Base-by-base conservation (phyloP, 2,888 invertebrate species). In the Oxystoma pomonae region DNA sequence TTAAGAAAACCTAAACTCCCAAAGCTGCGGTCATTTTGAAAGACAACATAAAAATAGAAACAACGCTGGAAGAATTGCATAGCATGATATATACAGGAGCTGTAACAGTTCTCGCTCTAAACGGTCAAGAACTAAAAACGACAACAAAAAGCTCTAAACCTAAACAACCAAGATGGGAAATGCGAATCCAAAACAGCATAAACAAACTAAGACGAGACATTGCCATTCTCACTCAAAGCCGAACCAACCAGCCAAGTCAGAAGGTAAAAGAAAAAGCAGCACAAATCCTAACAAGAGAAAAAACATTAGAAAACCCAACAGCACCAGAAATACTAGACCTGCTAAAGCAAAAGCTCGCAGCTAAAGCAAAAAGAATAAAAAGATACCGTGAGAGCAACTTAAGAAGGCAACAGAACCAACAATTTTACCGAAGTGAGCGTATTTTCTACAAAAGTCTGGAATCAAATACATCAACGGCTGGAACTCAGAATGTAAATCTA, bases 101-200 rank as follows among this genome's bases (percentile, higher is more conserved):
- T 5, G 19, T 7, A 5, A 20, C 57, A n/a, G 18, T 20, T 19
- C n/a, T 57, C 7, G 18, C 7, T 53, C 53, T 53, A 19, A 53
- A 53, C n/a, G 19, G 19, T 17, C 53, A 53, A 53, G 7, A 16
- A 17, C n/a, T 17, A n/a, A 53, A 5, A 16, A 16, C 16, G n/a
- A 53, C 5, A n/a, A 53, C 53, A 53, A 53, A 53, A 18, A 5
- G 18, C 18, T 9, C 3, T 53, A 53, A 53, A 16, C 5, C 7
- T 3, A n/a, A 53, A 53, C n/a, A 53, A n/a, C 16, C 18, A 57
- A 9, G 16, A 18, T 57, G 57, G 57, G 57, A 57, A 57, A 57
- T 18, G n/a, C 57, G 57, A 18, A 16, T 57, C 5, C 16, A 57
- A 18, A 20, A 16, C 5, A 16, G 17, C 9, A 55, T 55, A 12